These are phyloP conservation scores for Sandelia bainsii DNA, from an alignment of 2,797 vertebrate species.

Conservation along the genomic window DNA sequence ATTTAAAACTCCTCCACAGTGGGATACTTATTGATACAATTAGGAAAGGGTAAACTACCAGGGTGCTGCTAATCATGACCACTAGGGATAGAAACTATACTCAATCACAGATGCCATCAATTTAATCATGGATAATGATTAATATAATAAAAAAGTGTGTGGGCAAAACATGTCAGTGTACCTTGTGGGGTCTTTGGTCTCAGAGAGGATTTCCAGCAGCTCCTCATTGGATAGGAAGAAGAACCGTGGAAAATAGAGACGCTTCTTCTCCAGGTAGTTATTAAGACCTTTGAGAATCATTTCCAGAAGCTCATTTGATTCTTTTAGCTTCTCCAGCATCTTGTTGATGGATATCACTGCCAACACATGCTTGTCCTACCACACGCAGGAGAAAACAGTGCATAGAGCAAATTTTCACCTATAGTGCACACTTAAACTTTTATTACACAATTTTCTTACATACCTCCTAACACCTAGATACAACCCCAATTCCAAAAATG, in stretches of 20 bases:
- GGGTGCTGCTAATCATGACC: background rate
- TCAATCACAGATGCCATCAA: background rate
- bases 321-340: conserved; percentile 89
- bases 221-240: conserved; percentile 96
- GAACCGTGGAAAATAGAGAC: conserved; percentile 93
- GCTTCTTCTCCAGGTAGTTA: conserved; percentile 93
- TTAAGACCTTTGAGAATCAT: conserved; percentile 93
- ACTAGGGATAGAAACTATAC: background rate
- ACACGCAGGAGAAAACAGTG: conserved; percentile 19
- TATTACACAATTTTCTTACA: background rate
- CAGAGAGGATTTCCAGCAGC: conserved; percentile 93
- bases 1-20: background rate
- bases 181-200: conserved; percentile 94
- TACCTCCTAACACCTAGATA: too few species aligned
- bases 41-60: background rate
- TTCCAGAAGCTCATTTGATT: conserved; percentile 88
- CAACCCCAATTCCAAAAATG: too few species aligned
- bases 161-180: conserved; percentile 52
- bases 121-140: background rate
- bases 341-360: conserved; percentile 86
- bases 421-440: background rate
- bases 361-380: conserved; percentile 89
- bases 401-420: background rate
- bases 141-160: background rate
- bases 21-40: background rate